These are phyloP conservation scores for Gouania willdenowi DNA, from an alignment of 2,797 vertebrate species.

Conservation along the genomic window DNA sequence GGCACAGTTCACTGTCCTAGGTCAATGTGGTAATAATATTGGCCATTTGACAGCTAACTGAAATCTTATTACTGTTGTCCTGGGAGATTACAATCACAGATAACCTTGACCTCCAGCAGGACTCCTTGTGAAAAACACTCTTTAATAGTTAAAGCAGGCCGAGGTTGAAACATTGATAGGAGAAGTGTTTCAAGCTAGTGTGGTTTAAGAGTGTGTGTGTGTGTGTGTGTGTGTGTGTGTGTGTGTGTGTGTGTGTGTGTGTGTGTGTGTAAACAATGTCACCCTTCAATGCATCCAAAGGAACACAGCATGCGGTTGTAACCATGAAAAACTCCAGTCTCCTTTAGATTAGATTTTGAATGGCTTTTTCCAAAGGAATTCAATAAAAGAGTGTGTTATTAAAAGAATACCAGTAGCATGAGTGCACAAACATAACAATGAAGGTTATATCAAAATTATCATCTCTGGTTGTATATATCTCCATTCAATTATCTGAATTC, in stretches of 20 bases:
- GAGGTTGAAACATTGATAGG: slow-evolving; percentile 12
- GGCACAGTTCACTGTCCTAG: slow-evolving; percentile 16
- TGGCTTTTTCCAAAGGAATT: background rate
- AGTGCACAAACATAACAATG: too few relatives aligned
- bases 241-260: background rate
- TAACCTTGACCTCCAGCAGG: slow-evolving; percentile 34
- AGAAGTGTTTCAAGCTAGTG: slow-evolving; percentile 13
- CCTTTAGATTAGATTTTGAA: too few relatives aligned
- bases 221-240: too few relatives aligned
- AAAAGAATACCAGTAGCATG: too few relatives aligned
- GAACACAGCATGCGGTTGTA: too few relatives aligned
- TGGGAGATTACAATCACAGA: slow-evolving; percentile 31
- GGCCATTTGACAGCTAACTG: slow-evolving; percentile 27
- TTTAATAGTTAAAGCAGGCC: slow-evolving; percentile 24
- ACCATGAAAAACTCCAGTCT: too few relatives aligned
- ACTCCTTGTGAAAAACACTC: slow-evolving; percentile 2
- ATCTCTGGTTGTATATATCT: too few relatives aligned
- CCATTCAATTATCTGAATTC: too few relatives aligned
- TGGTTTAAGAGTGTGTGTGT: too few relatives aligned
- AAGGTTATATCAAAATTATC: too few relatives aligned
- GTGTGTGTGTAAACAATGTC: slow-evolving; percentile 5
- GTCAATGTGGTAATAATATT: slow-evolving; percentile 8
- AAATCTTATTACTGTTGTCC: slow-evolving; percentile 27
- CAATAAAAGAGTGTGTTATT: too few relatives aligned
- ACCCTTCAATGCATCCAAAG: slow-evolving; percentile 4